Conservation (phyloP, 2,888 invertebrate genomes). For the Noctua comes region DNA sequence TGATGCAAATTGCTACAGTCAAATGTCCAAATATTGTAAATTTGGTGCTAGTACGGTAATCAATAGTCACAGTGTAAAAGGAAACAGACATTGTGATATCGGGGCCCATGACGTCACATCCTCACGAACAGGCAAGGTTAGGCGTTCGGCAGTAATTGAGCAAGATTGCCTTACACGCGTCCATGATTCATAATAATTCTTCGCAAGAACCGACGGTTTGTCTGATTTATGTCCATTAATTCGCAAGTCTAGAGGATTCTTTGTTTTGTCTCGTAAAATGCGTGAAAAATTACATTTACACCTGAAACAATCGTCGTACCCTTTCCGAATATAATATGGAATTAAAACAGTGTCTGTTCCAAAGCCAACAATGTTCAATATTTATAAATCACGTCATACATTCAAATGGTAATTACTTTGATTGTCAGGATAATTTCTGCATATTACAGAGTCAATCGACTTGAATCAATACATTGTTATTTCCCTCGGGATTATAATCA, state of each 20-base stretch:
- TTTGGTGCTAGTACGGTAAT: slow-evolving; percentile 40
- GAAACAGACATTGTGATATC: slow-evolving; percentile 69
- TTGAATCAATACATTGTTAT: slow-evolving; percentile 20
- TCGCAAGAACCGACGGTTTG: slow-evolving; percentile 68
- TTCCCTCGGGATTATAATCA: slow-evolving; percentile 11
- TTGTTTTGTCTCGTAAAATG: slow-evolving; percentile 52
- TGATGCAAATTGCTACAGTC: slow-evolving; percentile 21
- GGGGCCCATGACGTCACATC: slow-evolving; percentile 75
- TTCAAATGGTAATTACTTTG: slow-evolving; percentile 29
- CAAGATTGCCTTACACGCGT: slow-evolving; percentile 80
- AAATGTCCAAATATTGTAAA: slow-evolving; percentile 40
- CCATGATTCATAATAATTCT: slow-evolving; percentile 81
- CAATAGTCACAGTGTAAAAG: slow-evolving; percentile 67
- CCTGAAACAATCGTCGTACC: slow-evolving; percentile 30
- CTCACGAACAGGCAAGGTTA: slow-evolving; percentile 78
- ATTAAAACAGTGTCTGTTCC: slow-evolving; percentile 1
- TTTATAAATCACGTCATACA: slow-evolving; percentile 25
- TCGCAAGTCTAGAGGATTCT: slow-evolving; percentile 63
- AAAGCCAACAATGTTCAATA: slow-evolving; percentile 19
- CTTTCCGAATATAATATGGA: slow-evolving; percentile 20
- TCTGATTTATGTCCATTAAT: slow-evolving; percentile 77
- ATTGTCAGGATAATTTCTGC: slow-evolving; percentile 28
- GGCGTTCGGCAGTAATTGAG: slow-evolving; percentile 79
- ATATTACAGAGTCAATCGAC: slow-evolving; percentile 28
- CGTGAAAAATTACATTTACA: slow-evolving; percentile 28